Evolutionary conservation across 2,113 vertebrate species (phyloP).

Genomic region (Phyllostomus discolor): DNA sequence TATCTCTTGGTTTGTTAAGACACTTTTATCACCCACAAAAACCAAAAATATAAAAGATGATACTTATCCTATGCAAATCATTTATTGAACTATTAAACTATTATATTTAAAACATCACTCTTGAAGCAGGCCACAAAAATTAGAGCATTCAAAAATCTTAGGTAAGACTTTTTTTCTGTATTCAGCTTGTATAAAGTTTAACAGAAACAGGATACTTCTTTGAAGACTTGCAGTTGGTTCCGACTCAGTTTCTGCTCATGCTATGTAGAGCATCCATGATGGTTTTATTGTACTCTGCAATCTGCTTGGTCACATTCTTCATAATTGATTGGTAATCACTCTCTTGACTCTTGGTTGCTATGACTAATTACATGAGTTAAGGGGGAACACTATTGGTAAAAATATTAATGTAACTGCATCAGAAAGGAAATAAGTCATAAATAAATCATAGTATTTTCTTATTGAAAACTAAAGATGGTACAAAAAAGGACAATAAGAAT

Average conservation of each 20-base stretch:
- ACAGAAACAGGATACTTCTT: not conserved
- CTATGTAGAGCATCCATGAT: conserved; percentile 88
- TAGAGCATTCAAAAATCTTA: conserved; percentile 14
- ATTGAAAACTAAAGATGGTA: conserved; percentile 36
- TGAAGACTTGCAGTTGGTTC: conserved; percentile 31
- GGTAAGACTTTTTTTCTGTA: conserved; percentile 1
- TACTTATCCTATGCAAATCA: not conserved
- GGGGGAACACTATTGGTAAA: conserved; percentile 68
- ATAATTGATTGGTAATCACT: conserved; percentile 90
- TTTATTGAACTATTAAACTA: conserved; percentile 55
- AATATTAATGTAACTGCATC: conserved; percentile 60
- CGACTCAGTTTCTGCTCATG: conserved; percentile 82
- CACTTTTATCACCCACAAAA: not conserved
- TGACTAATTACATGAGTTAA: conserved; percentile 88
- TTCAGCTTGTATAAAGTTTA: not conserved
- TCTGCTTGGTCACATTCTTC: conserved; percentile 87
- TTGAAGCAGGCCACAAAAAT: conserved; percentile 25
- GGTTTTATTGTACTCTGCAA: conserved; percentile 90
- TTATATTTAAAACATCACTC: not conserved
- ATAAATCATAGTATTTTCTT: not conserved
- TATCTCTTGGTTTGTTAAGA: not conserved
- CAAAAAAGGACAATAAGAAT: not conserved
- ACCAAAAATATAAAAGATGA: conserved; percentile 21
- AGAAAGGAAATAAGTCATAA: conserved; percentile 41
- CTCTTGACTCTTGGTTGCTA: conserved; percentile 93